Evolutionary conservation across 2,888 invertebrate genomes (phyloP).

Genomic region (Iphiclides podalirius): DNA sequence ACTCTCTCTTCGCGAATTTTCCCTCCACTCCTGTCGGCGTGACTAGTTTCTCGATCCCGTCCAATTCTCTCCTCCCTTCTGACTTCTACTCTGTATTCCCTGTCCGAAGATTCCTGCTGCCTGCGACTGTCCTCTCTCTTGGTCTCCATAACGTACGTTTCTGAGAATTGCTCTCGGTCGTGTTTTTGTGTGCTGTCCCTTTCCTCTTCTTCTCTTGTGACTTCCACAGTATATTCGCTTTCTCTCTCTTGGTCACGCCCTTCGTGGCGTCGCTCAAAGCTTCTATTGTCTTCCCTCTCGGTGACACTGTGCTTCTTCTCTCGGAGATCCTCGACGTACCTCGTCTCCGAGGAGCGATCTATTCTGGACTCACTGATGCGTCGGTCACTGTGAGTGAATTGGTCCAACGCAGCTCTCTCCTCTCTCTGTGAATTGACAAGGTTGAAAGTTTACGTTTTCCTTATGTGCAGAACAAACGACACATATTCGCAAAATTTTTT

Average conservation of each 20-base stretch:
- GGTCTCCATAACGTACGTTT: slow-evolving; percentile 11
- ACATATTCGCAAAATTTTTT: too few relatives aligned
- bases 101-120: slow-evolving; percentile 15
- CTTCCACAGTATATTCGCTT: slow-evolving; percentile 28
- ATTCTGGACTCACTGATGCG: slow-evolving; percentile 42
- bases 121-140: slow-evolving; percentile 3
- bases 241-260: slow-evolving; percentile 1
- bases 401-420: slow-evolving; percentile 62
- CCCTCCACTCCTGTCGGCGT: not conserved
- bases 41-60: not conserved
- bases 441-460: too few relatives aligned
- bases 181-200: slow-evolving; percentile 8
- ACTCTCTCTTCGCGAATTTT: slow-evolving; percentile 16
- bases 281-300: slow-evolving; percentile 2
- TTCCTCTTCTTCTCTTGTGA: slow-evolving; percentile 28
- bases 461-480: too few relatives aligned
- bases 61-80: slow-evolving; percentile 3
- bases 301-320: slow-evolving; percentile 25
- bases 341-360: slow-evolving; percentile 35
- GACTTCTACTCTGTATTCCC: slow-evolving; percentile 34
- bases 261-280: not conserved
- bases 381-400: slow-evolving; percentile 65
- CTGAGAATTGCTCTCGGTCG: slow-evolving; percentile 4
- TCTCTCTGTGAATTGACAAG: slow-evolving; percentile 52
- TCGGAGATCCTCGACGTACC: slow-evolving; percentile 27